phyloP scores from a whole-genome alignment of 2,113 vertebrate genomes.

The Pelobates fuscus region DNA sequence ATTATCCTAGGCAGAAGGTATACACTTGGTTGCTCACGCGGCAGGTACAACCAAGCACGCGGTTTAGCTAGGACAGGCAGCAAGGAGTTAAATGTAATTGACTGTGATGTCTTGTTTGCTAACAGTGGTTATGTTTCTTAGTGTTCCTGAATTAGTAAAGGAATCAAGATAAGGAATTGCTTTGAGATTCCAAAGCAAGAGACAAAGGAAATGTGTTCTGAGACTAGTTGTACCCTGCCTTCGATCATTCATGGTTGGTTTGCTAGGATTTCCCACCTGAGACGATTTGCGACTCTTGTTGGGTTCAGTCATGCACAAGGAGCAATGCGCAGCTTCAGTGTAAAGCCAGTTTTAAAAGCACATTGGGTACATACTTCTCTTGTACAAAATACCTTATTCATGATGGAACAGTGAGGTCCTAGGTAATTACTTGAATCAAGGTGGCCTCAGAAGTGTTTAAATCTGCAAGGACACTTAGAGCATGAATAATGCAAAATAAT shows the following conservation, averaged over 20 bases:
- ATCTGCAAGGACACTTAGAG: slow-evolving; percentile 96
- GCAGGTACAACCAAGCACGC: slow-evolving; percentile 34
- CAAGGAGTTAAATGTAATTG: slow-evolving; percentile 59
- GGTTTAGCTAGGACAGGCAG: neutral
- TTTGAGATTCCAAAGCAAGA: slow-evolving; percentile 56
- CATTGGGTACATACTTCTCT: slow-evolving; percentile 90
- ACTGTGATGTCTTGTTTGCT: slow-evolving; percentile 52
- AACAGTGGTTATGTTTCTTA: slow-evolving; percentile 7
- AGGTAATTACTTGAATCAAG: slow-evolving; percentile 99
- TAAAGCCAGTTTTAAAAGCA: slow-evolving; percentile 98
- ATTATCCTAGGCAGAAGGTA: slow-evolving; percentile 58
- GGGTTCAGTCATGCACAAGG: slow-evolving; percentile 88
- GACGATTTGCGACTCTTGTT: slow-evolving; percentile 88
- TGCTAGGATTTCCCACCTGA: slow-evolving; percentile 89
- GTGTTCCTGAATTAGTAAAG: slow-evolving; percentile 3
- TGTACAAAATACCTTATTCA: slow-evolving; percentile 99
- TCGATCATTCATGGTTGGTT: slow-evolving; percentile 82
- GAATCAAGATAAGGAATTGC: slow-evolving; percentile 52
- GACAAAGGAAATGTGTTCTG: slow-evolving; percentile 66
- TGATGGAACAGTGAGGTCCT: slow-evolving; percentile 89
- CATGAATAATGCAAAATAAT: slow-evolving; percentile 99
- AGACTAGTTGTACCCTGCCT: slow-evolving; percentile 64
- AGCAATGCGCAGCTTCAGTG: slow-evolving; percentile 93
- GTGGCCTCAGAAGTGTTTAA: slow-evolving; percentile 99
- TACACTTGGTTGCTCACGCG: slow-evolving; percentile 53